A percentile compares a stretch with the other conserved stretches of the same genome.
These are phyloP conservation scores for Apeltes quadracus DNA, from an alignment of 2,113 vertebrate species.

Conservation along the genomic window DNA sequence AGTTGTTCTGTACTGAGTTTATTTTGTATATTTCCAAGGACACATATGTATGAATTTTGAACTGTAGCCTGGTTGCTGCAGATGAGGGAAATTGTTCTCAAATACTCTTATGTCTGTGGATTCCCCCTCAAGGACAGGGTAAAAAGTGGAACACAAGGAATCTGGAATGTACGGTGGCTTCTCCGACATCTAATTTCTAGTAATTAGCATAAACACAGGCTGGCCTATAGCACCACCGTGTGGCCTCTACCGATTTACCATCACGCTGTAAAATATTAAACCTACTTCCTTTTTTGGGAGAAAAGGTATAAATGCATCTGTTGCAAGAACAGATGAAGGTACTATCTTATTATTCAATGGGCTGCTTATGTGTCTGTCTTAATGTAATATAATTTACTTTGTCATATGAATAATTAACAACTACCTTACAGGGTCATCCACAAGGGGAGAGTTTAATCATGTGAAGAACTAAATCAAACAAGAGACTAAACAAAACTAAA, in stretches of 20 bases:
- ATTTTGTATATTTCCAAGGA: not conserved
- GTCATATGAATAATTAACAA: not conserved
- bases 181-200: not conserved
- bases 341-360: not conserved
- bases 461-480: not conserved
- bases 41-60: not conserved
- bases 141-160: not conserved
- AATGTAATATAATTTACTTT: not conserved
- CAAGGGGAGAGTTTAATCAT: not conserved
- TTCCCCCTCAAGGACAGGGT: not conserved
- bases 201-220: not conserved
- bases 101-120: not conserved
- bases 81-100: not conserved
- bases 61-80: not conserved
- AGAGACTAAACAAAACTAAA: not conserved
- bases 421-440: not conserved
- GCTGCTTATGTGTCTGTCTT: not conserved
- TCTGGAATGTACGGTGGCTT: not conserved
- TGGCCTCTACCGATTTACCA: slow-evolving; percentile 21
- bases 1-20: not conserved
- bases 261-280: not conserved
- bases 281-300: not conserved
- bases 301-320: not conserved
- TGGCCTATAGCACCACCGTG: slow-evolving; percentile 46
- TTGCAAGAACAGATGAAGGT: not conserved